Evolutionary conservation across 2,797 vertebrate genomes (phyloP), one percentile per base, ranked within the genome.

Genomic region (Poliocrania exsul): DNA sequence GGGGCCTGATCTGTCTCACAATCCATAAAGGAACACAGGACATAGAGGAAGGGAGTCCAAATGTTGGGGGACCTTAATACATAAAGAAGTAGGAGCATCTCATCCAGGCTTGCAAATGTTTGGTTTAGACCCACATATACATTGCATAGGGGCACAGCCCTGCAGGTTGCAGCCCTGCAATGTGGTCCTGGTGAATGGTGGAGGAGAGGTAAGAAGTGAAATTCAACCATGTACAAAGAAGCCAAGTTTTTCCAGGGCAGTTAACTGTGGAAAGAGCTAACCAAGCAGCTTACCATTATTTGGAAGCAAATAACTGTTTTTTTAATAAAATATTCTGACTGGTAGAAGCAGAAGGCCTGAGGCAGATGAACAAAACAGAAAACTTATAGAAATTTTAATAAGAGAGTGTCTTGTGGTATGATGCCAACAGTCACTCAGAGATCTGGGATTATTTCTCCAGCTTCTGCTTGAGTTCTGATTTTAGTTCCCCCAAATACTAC

Each of bases 151-250:
- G 21, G 7, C 38, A 77, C 25, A n/a, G 42, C 42, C 40, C 58
- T 1, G 0, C 16, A 29, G 37, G 31, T 13, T 42, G 40, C 16
- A 38, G 26, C 37, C 37, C 64, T n/a, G 20, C 29, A 28, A 16
- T 1, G 1, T 25, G 8, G 13, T 50, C 25, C 8, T 4, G 35
- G 67, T 0, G 0, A 58, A 40, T 4, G 6, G 35, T 61, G 44
- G n/a, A 65, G 42, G 33, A 46, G 10, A 66, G 10, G 16, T 16
- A 51, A 70, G 50, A 51, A 51, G 25, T 21, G 25, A 92, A 80
- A 49, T 51, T 56, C 35, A 29, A 2, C 21, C 38, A 37, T 4
- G 4, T 29, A n/a, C 0, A 1, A 79, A 62, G 24, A 73, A 56
- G 3, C 0, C 26, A 31, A 10, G 2, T 57, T 82, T 93, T 87